A percentile compares a stretch with the other conserved stretches of the same genome.
Evolutionary conservation across 2,888 invertebrate species (phyloP).

Genomic region (Noctua janthe): DNA sequence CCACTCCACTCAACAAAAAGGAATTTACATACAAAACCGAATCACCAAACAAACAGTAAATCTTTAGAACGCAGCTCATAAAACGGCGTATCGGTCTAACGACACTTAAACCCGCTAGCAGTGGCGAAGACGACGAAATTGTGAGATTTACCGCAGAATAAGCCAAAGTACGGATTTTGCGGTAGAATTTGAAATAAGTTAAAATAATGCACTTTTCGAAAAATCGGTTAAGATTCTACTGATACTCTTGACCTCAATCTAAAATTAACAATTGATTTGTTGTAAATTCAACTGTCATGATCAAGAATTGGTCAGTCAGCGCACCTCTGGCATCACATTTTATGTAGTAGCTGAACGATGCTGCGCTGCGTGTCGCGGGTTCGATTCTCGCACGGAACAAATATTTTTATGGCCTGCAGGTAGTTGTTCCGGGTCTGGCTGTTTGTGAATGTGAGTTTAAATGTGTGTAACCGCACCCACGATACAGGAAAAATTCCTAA

Average conservation of each 20-base stretch:
- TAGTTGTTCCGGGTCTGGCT: neutral
- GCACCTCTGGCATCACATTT: neutral
- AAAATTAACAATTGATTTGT: no score
- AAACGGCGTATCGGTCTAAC: slow-evolving; percentile 57
- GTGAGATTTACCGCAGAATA: slow-evolving; percentile 24
- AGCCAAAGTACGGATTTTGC: neutral
- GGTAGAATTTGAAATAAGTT: slow-evolving; percentile 1
- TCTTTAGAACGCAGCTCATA: slow-evolving; percentile 58
- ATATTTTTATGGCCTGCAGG: neutral
- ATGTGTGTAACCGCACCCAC: no score
- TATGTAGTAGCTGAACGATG: neutral
- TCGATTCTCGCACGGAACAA: neutral
- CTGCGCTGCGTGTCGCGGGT: neutral
- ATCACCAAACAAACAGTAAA: slow-evolving; percentile 54
- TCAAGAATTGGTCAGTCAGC: neutral
- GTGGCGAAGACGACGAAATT: neutral
- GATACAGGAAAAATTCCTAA: no score
- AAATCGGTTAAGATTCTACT: neutral
- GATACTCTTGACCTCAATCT: no score
- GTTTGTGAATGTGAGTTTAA: neutral
- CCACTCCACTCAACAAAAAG: slow-evolving; percentile 36
- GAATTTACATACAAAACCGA: slow-evolving; percentile 53
- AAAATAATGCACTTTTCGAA: neutral
- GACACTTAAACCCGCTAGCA: slow-evolving; percentile 45
- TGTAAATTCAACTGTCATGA: no score